Evolutionary conservation across 2,888 invertebrate genomes (phyloP).

Genomic region (Zygogramma bicolorata): DNA sequence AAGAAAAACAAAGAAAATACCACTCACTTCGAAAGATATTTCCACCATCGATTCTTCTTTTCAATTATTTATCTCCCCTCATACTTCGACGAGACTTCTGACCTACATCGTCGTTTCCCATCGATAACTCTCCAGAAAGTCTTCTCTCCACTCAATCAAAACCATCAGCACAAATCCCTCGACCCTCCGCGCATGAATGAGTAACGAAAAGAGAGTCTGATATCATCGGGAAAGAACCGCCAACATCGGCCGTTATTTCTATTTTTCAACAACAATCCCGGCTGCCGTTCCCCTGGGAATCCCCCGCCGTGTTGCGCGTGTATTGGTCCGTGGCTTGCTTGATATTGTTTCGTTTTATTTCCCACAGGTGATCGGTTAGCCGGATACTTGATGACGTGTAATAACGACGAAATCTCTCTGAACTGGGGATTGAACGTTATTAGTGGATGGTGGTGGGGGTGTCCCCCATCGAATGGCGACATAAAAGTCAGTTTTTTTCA

Average conservation of each 20-base stretch:
- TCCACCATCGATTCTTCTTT: too few relatives aligned
- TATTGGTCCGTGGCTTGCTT: slow-evolving; percentile 6
- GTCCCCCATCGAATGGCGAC: too few relatives aligned
- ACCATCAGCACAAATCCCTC: not conserved
- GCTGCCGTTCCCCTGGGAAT: not conserved
- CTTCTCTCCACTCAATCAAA: not conserved
- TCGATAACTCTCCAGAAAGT: not conserved
- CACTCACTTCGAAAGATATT: too few relatives aligned
- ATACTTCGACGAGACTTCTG: too few relatives aligned
- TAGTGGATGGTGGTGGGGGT: too few relatives aligned
- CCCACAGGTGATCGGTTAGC: slow-evolving; percentile 20
- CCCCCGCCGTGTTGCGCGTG: not conserved
- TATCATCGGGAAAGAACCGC: not conserved
- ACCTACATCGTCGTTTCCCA: too few relatives aligned
- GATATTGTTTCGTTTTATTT: slow-evolving; percentile 11
- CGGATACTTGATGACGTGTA: not conserved
- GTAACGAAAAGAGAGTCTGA: not conserved
- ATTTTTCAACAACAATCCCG: slow-evolving; percentile 17
- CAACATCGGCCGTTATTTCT: not conserved
- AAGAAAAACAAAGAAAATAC: too few relatives aligned
- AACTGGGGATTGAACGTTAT: not conserved
- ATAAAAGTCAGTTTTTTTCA: too few relatives aligned
- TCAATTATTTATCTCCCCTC: too few relatives aligned
- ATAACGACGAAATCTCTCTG: not conserved
- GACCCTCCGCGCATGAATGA: not conserved